Percentiles rank a stretch among this genome's conserved stretches.
These are phyloP conservation scores for Corythornis madagascariensis DNA, from an alignment of 2,113 vertebrate genomes.

Conservation along the genomic window DNA sequence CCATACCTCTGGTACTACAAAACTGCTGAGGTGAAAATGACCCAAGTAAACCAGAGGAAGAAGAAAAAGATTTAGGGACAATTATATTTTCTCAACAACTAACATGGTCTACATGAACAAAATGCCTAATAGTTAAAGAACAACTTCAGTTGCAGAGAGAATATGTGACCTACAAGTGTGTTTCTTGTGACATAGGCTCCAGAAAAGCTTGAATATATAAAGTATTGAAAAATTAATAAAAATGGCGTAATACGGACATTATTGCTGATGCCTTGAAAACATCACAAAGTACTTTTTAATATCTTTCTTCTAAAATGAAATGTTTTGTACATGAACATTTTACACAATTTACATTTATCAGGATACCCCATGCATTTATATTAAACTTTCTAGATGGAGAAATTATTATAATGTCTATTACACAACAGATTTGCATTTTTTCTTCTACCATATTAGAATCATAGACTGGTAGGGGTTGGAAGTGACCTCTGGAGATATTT, in stretches of 20 bases:
- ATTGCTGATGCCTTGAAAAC: neutral
- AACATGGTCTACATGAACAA: neutral
- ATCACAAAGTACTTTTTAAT: neutral
- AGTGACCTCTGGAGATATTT: too few species aligned
- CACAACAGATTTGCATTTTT: neutral
- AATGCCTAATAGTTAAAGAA: neutral
- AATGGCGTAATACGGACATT: neutral
- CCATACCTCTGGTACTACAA: neutral
- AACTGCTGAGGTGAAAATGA: neutral
- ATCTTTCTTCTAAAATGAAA: neutral
- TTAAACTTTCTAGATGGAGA: neutral
- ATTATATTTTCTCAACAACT: neutral
- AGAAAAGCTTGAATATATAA: neutral
- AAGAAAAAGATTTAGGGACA: neutral
- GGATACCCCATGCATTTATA: rapidly evolving
- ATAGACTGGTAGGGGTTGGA: too few species aligned
- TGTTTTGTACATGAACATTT: neutral
- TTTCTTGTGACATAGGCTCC: neutral
- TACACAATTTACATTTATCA: neutral
- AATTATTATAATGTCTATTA: neutral
- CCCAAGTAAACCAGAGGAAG: neutral
- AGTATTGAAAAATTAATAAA: neutral
- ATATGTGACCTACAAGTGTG: rapidly evolving
- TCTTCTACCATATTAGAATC: neutral
- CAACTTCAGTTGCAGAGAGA: neutral